Conservation (phyloP, 2,797 vertebrate genomes). For the Peromyscus nudipes region DNA sequence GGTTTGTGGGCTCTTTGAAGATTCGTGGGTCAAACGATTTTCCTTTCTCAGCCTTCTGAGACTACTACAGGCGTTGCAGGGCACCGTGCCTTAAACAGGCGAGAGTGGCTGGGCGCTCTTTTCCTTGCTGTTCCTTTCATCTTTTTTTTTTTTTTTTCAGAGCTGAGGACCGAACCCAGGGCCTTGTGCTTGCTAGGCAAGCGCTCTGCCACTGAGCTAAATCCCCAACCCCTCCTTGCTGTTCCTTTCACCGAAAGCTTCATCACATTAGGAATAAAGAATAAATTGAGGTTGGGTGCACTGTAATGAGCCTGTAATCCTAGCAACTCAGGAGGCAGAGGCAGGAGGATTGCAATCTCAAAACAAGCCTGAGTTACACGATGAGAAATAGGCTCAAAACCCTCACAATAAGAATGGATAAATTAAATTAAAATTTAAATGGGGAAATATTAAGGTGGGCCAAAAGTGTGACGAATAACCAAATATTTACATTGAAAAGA, state of each 20-base stretch:
- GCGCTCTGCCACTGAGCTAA: no score
- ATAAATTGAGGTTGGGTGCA: background rate
- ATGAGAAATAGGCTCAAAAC: background rate
- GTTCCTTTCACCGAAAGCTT: background rate
- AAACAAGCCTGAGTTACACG: background rate
- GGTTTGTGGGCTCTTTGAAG: background rate
- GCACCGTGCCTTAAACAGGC: background rate
- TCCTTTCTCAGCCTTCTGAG: background rate
- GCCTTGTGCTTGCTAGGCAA: no score
- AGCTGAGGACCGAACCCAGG: no score
- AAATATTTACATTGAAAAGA: conserved; percentile 34
- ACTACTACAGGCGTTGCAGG: background rate
- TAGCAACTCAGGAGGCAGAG: background rate
- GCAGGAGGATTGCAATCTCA: background rate
- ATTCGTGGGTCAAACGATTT: background rate
- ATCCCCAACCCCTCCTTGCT: background rate
- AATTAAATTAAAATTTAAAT: background rate
- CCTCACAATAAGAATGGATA: no score
- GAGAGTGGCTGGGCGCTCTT: background rate
- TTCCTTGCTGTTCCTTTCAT: background rate
- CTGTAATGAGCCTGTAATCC: background rate
- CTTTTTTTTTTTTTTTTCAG: no score
- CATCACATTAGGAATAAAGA: background rate
- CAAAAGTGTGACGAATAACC: conserved; percentile 9
- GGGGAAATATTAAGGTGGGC: background rate